Conservation (phyloP, 2,113 vertebrate species). For the Holacanthus passer region DNA sequence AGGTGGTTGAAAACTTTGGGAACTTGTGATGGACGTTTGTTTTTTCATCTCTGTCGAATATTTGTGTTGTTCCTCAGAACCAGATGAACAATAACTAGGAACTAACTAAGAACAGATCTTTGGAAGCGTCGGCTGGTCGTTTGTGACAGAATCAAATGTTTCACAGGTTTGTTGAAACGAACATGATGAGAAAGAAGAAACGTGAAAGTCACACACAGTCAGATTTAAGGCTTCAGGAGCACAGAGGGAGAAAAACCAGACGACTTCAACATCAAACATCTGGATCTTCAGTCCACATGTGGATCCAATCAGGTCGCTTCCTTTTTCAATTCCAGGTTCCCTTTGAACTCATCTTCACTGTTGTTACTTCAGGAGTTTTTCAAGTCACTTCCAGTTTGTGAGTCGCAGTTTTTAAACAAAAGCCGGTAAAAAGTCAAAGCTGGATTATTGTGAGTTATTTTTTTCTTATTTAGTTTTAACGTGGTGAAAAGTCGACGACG, state of each 20-base stretch:
- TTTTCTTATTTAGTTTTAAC: not conserved
- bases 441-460: not conserved
- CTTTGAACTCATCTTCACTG: not conserved
- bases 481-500: not conserved
- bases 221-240: constrained; percentile 67
- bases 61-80: too few species aligned
- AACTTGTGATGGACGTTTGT: too few species aligned
- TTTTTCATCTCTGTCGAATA: too few species aligned
- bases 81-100: too few species aligned
- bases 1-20: too few species aligned
- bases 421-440: constrained; percentile 33
- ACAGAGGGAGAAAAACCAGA: not conserved
- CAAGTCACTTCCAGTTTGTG: constrained; percentile 63
- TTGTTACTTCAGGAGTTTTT: constrained; percentile 23
- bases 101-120: not conserved
- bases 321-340: not conserved
- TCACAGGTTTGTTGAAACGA: not conserved
- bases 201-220: constrained; percentile 2
- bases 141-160: not conserved
- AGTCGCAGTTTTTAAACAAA: constrained; percentile 24
- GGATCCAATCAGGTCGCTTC: not conserved
- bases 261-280: not conserved
- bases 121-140: constrained; percentile 14
- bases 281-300: not conserved
- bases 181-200: not conserved